Evolutionary conservation across 2,888 invertebrate species (phyloP), one percentile per base, ranked within the genome.

Genomic region (Helicoverpa assulta): DNA sequence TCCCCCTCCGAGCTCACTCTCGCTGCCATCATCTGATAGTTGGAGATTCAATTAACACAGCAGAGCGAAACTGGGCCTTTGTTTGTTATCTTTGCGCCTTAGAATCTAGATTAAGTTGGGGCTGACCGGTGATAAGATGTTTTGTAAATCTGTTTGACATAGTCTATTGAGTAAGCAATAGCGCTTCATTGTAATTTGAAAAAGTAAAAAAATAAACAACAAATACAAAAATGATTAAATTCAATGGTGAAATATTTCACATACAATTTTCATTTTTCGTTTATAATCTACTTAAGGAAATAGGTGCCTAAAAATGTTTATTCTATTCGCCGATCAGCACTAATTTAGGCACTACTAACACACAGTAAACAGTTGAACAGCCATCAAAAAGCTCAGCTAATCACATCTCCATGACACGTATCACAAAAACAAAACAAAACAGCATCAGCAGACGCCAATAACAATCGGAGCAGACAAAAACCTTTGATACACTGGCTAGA

Each of bases 21-120:
- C 80, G 80, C 58, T 85, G 74, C 82, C 85, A 83, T 86, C 86
- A 92, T 92, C 93, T 88, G 91, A 93, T 91, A 88, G 88, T 88
- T 88, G 84, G 85, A 85, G 84, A 91, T 92, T 93, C 89, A 91
- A 93, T 92, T 91, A 92, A 88, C 87, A 87, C 81, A 82, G 79
- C 84, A 81, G 82, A 78, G 81, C 64, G 84, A 78, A 81, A 83
- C 85, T 78, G 68, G 80, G 81, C 83, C 80, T 83, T 84, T 84
- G 85, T 82, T 43, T 65, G 68, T 69, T 82, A 84, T 85, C 78
- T 80, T 55, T 56, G 64, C 40, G 79, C 70, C 73, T 81, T 73
- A 62, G 58, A 72, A 82, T 78, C 80, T 57, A 83, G 81, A 86
- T 86, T 78, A 77, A 73, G 61, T 70, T 64, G 58, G 26, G 43